Conservation (phyloP, 30 jellyfish, hydroid and myxozoan species). For the Cassiopea xamachana region DNA sequence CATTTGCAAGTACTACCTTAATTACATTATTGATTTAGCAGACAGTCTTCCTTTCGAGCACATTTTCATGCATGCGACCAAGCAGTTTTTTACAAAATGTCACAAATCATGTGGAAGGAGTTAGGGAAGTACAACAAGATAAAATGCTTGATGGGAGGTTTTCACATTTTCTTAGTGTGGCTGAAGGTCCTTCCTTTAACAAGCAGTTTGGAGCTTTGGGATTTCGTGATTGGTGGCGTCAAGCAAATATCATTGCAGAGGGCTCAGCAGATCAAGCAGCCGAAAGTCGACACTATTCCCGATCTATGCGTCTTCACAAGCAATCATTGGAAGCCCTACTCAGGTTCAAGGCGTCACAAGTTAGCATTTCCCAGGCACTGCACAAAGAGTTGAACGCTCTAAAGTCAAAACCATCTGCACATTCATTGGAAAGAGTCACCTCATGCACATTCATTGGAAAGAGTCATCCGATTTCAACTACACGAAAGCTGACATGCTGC, state of each 20-base stretch:
- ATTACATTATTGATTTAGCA: constrained; percentile 67
- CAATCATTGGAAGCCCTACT: constrained; percentile 57
- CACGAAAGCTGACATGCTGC: constrained; percentile 54
- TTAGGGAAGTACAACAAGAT: constrained; percentile 51
- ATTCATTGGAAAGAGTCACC: constrained; percentile 56
- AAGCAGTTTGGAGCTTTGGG: constrained; percentile 43
- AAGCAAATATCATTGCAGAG: constrained; percentile 59
- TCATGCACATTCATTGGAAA: constrained; percentile 48
- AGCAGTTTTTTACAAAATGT: constrained; percentile 46
- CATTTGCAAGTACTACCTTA: constrained; percentile 64
- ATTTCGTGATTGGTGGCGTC: constrained; percentile 54
- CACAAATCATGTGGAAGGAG: constrained; percentile 52
- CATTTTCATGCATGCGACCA: constrained; percentile 66
- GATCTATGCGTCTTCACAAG: constrained; percentile 58
- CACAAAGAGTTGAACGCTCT: constrained; percentile 55
- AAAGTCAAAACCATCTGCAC: constrained; percentile 50
- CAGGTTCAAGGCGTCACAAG: constrained; percentile 54
- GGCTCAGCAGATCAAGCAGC: constrained; percentile 79
- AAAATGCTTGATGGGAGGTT: constrained; percentile 61
- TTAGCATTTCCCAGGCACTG: constrained; percentile 55
- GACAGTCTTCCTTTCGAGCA: constrained; percentile 67
- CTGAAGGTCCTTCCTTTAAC: constrained; percentile 42
- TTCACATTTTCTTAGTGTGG: constrained; percentile 63
- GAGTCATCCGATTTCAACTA: constrained; percentile 49
- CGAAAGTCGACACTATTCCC: constrained; percentile 68